Conservation (phyloP, 2,113 vertebrate species). For the Phaetusa simplex region DNA sequence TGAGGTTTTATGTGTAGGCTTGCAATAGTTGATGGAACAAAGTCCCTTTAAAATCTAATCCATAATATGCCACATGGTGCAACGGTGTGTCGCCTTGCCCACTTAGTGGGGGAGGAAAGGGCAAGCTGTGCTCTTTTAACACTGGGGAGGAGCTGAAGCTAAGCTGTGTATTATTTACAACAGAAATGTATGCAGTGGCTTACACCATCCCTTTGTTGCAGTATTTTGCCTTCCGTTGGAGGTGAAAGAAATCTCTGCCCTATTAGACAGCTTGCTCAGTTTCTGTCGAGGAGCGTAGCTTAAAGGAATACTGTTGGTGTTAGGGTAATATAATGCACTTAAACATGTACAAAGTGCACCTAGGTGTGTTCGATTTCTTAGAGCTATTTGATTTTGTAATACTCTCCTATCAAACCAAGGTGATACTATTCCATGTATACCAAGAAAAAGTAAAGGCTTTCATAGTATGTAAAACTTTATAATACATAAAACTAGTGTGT, state of each 20-base stretch:
- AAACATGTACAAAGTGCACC: not conserved
- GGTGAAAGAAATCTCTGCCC: not conserved
- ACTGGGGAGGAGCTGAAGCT: not conserved
- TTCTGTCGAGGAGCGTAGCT: not conserved
- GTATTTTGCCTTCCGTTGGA: not conserved
- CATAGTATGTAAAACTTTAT: not conserved
- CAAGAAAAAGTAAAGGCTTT: not conserved
- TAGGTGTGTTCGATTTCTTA: not conserved
- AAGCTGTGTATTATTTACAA: not conserved
- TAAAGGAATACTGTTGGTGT: too few species aligned
- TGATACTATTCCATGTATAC: not conserved
- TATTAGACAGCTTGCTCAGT: not conserved
- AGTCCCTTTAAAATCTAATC: not conserved
- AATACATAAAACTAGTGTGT: not conserved
- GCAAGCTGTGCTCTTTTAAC: not conserved
- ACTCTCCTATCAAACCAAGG: accelerated
- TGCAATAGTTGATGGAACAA: not conserved
- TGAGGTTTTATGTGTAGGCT: not conserved
- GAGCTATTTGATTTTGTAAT: not conserved
- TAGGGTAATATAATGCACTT: not conserved
- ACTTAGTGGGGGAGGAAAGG: not conserved
- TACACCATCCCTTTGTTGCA: not conserved
- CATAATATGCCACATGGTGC: not conserved
- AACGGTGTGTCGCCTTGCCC: not conserved
- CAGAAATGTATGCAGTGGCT: not conserved